Evolutionary conservation across 1,140 invertebrate genomes (phyloP).

Genomic region (Sinella curviseta): DNA sequence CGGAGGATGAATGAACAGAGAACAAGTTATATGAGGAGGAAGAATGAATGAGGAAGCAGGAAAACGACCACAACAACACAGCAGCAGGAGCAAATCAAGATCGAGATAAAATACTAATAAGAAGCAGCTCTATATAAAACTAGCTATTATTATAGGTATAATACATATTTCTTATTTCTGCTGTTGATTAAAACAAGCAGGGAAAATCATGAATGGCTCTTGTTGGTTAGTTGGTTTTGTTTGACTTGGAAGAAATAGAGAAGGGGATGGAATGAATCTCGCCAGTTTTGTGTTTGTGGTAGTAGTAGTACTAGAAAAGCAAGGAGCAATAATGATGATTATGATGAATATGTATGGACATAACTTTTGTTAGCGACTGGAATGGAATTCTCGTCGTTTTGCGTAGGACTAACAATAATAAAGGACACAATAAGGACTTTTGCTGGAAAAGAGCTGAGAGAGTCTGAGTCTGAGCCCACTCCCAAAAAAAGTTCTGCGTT

Average conservation of each 20-base stretch:
- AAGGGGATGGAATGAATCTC: too few species aligned
- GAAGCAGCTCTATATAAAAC: too few species aligned
- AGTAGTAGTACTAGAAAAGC: too few species aligned
- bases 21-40: background rate
- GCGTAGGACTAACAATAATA: background rate
- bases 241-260: too few species aligned
- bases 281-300: too few species aligned
- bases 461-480: too few species aligned
- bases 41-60: conserved; percentile 6
- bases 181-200: background rate
- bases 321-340: conserved; percentile 12
- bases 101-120: conserved; percentile 19
- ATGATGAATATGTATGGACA: background rate
- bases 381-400: background rate
- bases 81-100: conserved; percentile 13
- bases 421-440: background rate
- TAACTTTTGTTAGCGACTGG: background rate
- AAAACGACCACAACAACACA: background rate
- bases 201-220: too few species aligned
- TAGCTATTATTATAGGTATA: too few species aligned
- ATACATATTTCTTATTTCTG: background rate
- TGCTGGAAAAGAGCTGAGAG: background rate
- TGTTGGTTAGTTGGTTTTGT: too few species aligned
- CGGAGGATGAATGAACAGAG: background rate
- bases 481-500: background rate